Evolutionary conservation across 2,113 vertebrate genomes (phyloP).

Genomic region (Marcusenius ussheri): DNA sequence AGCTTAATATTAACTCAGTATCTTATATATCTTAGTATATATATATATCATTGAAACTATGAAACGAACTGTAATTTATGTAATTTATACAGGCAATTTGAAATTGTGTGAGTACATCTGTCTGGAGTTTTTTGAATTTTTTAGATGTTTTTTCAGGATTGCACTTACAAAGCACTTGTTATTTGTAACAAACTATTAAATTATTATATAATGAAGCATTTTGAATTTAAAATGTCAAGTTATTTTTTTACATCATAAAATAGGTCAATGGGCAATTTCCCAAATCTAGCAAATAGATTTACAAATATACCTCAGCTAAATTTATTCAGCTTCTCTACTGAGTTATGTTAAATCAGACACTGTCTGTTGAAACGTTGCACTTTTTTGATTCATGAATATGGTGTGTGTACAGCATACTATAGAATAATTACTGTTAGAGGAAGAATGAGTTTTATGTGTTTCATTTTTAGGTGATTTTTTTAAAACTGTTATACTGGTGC

Average conservation of each 20-base stretch:
- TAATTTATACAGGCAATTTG: background rate
- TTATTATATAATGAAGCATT: background rate
- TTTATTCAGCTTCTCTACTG: background rate
- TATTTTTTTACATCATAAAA: background rate
- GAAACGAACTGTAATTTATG: conserved; percentile 3
- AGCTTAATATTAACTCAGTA: background rate
- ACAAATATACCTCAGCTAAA: conserved; percentile 4
- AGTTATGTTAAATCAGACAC: background rate
- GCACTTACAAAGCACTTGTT: background rate
- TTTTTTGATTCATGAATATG: conserved; percentile 42
- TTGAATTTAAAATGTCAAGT: background rate
- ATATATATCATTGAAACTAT: background rate
- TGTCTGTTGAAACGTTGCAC: conserved; percentile 48
- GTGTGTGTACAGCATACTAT: background rate
- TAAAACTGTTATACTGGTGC: conserved; percentile 21
- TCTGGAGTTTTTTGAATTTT: background rate
- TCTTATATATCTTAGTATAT: background rate
- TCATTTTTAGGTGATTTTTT: conserved; percentile 7
- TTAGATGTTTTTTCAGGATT: background rate
- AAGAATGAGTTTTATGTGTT: background rate
- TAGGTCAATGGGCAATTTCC: background rate
- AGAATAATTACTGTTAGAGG: background rate
- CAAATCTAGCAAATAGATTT: background rate
- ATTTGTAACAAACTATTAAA: background rate
- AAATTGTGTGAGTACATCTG: background rate